Base-by-base conservation (phyloP, 2,113 vertebrate species). In the Vicugna pacos region DNA sequence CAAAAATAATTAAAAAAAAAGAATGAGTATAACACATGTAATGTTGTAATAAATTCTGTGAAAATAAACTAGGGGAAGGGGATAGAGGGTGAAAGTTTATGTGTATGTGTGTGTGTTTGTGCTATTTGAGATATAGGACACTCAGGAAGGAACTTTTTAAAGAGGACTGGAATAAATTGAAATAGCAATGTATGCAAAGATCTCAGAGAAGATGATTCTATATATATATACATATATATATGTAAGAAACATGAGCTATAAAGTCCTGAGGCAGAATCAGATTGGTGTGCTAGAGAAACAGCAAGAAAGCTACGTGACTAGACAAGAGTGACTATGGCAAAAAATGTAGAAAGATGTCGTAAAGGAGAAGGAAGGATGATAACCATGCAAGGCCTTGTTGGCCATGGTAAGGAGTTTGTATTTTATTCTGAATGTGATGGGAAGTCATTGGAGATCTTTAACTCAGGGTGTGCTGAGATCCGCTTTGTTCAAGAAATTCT, bases 401-500 rank as follows among this genome's bases (percentile, higher is more conserved):
- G 35, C n/a, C 8, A 30, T 48, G 15, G 8, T 46, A 42, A 58
- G 16, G 38, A 81, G 20, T 52, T 86, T 52, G 12, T 32, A 38
- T 65, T 72, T 82, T 56, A 17, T 91, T 83, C 35, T 42, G 50
- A 50, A 19, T 16, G 60, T 38, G 17, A 28, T 82, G 58, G 76
- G 38, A 38, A 75, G 50, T 58, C 19, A 9, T 4, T 85, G 80
- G 58, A 28, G 48, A 50, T 80, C 80, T 81, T 86, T 52, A 46
- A 90, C 81, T 86, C 35, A 35, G 32, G 11, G 22, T 46, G 8
- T 81, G 58, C 38, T 19, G 30, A 81, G 50, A 81, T n/a, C 50
- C 15, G 13, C 73, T 94, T 77, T 89, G 54, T 87, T 80, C n/a
- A 85, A 95, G 42, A 86, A 88, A 26, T n/a, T 50, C 30, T 52